A percentile compares a stretch with the other conserved stretches of the same genome.
Conservation (phyloP, 2,888 invertebrate species). For the Andrena praecox region DNA sequence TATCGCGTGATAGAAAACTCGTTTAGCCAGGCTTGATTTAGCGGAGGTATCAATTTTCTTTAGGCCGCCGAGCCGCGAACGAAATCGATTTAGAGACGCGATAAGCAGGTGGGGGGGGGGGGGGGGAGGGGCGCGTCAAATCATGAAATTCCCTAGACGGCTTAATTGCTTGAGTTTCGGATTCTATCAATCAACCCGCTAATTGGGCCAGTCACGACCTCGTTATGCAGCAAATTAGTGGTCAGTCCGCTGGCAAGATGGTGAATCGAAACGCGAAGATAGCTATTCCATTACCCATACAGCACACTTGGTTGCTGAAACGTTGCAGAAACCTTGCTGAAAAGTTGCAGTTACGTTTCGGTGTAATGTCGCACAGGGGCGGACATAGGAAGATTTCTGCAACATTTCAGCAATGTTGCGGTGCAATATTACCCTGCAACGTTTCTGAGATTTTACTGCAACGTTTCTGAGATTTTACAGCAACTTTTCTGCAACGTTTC, state of each 20-base stretch:
- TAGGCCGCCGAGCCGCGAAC: conserved; percentile 23
- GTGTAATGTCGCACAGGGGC: too few species aligned
- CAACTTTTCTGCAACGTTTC: too few species aligned
- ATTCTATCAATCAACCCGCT: conserved; percentile 66
- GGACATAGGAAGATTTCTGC: too few species aligned
- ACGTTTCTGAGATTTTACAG: too few species aligned
- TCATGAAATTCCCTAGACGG: conserved; percentile 59
- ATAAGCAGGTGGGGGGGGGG: conserved; percentile 28
- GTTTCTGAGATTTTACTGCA: too few species aligned
- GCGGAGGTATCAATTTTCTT: conserved; percentile 55
- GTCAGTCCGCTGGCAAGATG: conserved; percentile 50
- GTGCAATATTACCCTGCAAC: too few species aligned
- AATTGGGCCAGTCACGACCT: conserved; percentile 62
- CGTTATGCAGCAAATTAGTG: conserved; percentile 66
- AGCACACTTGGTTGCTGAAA: too few species aligned
- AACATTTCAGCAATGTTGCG: too few species aligned
- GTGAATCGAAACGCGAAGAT: conserved; percentile 53
- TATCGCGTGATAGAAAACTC: conserved; percentile 54
- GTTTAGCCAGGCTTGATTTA: conserved; percentile 16
- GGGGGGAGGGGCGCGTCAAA: conserved; percentile 27
- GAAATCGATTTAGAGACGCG: conserved; percentile 53
- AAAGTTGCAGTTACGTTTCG: too few species aligned
- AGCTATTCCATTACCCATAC: conserved; percentile 60
- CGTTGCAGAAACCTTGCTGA: too few species aligned
- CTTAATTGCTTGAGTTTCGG: conserved; percentile 60